Evolutionary conservation across 1,140 invertebrate species (phyloP).

Genomic region (Drosophila leontia): DNA sequence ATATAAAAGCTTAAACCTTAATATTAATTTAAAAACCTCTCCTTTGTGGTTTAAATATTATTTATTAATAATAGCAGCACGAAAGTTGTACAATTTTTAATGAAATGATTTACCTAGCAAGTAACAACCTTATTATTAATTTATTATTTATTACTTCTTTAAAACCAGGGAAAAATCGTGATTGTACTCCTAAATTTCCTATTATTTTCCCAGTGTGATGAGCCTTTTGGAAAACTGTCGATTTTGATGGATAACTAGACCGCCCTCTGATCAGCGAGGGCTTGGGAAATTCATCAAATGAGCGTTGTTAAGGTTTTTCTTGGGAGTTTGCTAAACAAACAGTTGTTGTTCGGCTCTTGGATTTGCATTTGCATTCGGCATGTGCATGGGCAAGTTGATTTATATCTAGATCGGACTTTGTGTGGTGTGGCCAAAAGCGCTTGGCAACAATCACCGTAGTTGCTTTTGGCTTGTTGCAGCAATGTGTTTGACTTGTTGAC

Average conservation of each 20-base stretch:
- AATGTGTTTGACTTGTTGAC: slow-evolving; percentile 81
- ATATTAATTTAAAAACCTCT: neutral
- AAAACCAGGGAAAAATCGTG: neutral
- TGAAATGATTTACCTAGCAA: neutral
- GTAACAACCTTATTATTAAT: neutral
- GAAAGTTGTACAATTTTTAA: neutral
- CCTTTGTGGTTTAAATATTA: neutral
- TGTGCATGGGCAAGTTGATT: slow-evolving; percentile 66
- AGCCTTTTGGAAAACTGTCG: slow-evolving; percentile 21
- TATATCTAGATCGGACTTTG: slow-evolving; percentile 65
- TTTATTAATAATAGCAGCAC: neutral
- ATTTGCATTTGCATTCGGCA: slow-evolving; percentile 55
- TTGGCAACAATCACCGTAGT: slow-evolving; percentile 63
- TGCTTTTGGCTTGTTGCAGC: slow-evolving; percentile 32
- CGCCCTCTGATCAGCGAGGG: slow-evolving; percentile 29
- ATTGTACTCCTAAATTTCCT: neutral
- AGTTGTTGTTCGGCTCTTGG: slow-evolving; percentile 37
- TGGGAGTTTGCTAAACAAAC: slow-evolving; percentile 7
- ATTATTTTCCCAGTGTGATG: slow-evolving; percentile 24
- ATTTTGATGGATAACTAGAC: slow-evolving; percentile 44
- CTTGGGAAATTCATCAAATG: slow-evolving; percentile 59
- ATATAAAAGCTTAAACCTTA: neutral
- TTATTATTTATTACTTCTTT: no score
- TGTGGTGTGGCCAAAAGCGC: slow-evolving; percentile 65
- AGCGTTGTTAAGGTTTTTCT: slow-evolving; percentile 17